Percentiles rank a stretch among this genome's conserved stretches.
Conservation (phyloP, 2,888 invertebrate species). For the Pollenia labialis region DNA sequence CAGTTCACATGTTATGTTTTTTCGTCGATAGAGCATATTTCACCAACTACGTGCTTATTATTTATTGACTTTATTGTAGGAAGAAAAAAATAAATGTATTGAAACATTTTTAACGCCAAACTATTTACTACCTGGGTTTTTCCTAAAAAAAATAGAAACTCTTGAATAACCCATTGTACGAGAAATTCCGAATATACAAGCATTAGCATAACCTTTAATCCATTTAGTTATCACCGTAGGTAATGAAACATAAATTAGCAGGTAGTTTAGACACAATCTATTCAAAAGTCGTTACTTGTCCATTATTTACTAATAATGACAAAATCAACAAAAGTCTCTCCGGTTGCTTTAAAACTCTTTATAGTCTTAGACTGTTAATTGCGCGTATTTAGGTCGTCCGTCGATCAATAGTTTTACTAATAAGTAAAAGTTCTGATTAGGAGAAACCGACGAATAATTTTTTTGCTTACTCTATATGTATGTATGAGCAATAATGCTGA, state of each 20-base stretch:
- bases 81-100: no score
- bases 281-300: slow-evolving; percentile 9
- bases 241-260: slow-evolving; percentile 16
- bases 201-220: not conserved
- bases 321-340: not conserved
- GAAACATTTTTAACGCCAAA: not conserved
- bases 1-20: no score
- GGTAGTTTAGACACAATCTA: slow-evolving; percentile 22
- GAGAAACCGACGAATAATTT: not conserved
- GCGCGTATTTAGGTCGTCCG: not conserved
- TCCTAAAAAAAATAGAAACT: not conserved
- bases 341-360: not conserved
- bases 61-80: no score
- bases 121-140: not conserved
- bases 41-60: no score
- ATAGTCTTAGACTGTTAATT: not conserved
- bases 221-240: not conserved
- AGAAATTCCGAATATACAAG: not conserved
- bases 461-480: no score
- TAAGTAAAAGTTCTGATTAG: not conserved
- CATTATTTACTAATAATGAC: slow-evolving; percentile 28
- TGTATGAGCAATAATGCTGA: not conserved
- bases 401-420: not conserved
- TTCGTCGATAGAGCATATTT: no score
- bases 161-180: slow-evolving; percentile 8